Base-by-base conservation (phyloP, 2,797 vertebrate species). In the Sebastes diploproa region DNA sequence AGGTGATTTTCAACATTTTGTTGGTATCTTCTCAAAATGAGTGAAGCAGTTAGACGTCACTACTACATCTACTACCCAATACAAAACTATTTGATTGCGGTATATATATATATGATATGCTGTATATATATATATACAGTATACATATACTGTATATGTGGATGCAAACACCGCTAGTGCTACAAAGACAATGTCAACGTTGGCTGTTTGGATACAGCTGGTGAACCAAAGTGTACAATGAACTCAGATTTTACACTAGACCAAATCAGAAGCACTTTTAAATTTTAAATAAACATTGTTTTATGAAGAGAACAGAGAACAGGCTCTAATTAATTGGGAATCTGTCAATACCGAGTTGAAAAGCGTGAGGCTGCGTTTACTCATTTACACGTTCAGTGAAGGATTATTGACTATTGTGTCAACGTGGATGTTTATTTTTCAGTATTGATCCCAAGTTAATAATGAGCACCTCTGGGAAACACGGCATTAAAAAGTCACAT, bases 401-500 rank as follows among this genome's bases (percentile, higher is more conserved):
- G 83, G 75, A 82, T 77, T 84, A 93, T 92, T 89, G 93, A 93
- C 83, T 92, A 83, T 25, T 70, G 18, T 62, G 89, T 89, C 92
- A 82, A 23, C 2, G 70, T n/a, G 22, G 77, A 91, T 84, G 90
- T 88, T 91, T 91, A 86, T 91, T 93, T 93, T 90, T 87, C 86
- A 91, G 86, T 92, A 94, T 95, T 83, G 91, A 94, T 91, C 87
- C 62, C 27, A 6, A 82, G 89, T 81, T 86, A 88, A 86, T 92
- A 91, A 92, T 81, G 86, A 87, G 62, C 80, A 67, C 83, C 66
- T 84, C 84, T 46, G 82, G 85, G 83, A 81, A 85, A 79, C 76
- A 58, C 59, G n/a, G 34, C 77, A 83, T 86, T 88, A 77, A 89
- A 88, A 93, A 90, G 85, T 86, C 86, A 82, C 89, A 81, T 59